These are phyloP conservation scores for Belgica antarctica DNA, from an alignment of 2,888 invertebrate genomes.

Conservation along the genomic window DNA sequence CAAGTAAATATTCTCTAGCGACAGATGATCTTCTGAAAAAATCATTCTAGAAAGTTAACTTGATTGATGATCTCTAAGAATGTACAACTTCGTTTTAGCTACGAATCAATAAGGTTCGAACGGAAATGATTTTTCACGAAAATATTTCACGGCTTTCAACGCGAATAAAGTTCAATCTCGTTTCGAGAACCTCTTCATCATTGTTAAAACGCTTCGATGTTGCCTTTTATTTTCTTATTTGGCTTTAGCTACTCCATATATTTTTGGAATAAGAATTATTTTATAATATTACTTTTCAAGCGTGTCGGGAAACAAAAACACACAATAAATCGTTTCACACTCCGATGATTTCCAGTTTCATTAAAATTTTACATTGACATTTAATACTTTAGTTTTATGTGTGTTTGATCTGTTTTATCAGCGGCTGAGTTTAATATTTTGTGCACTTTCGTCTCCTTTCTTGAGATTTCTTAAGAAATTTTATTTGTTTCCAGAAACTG, in stretches of 20 bases:
- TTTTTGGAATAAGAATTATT: slow-evolving; percentile 14
- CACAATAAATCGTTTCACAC: slow-evolving; percentile 42
- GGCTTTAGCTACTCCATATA: neutral
- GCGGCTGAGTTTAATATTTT: neutral
- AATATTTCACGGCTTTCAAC: neutral
- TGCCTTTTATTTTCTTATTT: neutral
- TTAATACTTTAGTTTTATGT: neutral
- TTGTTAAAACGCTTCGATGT: too few species aligned
- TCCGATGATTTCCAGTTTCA: slow-evolving; percentile 33
- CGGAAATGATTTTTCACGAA: neutral
- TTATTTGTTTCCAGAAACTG: neutral
- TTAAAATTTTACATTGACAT: neutral
- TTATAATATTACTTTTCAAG: slow-evolving; percentile 7
- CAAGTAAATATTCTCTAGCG: too few species aligned
- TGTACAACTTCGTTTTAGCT: too few species aligned
- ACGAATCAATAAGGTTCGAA: neutral
- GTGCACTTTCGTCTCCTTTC: neutral
- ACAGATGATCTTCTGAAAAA: neutral
- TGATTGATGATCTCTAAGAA: too few species aligned
- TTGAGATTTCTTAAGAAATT: neutral
- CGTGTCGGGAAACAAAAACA: slow-evolving; percentile 20
- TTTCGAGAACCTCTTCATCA: neutral
- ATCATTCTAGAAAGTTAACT: neutral
- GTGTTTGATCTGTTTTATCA: neutral
- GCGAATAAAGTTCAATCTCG: neutral